These are phyloP conservation scores for Chouioia cunea DNA, from an alignment of 2,888 invertebrate species.

Conservation along the genomic window DNA sequence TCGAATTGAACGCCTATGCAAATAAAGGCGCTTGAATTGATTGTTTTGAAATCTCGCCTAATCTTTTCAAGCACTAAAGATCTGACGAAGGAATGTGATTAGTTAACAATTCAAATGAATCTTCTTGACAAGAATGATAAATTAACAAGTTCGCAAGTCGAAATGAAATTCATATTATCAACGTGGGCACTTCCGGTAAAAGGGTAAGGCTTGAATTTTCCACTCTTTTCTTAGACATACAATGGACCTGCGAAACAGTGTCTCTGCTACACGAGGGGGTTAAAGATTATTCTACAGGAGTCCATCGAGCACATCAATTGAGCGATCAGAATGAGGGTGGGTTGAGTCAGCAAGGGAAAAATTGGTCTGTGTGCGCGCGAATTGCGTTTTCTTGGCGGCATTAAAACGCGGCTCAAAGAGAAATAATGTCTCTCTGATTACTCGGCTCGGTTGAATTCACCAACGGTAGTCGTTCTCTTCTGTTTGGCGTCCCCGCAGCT, in stretches of 20 bases:
- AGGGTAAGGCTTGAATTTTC: slow-evolving; percentile 18
- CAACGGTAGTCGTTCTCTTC: slow-evolving; percentile 33
- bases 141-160: too few species aligned
- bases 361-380: background rate
- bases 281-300: slow-evolving; percentile 41
- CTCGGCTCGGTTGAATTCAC: slow-evolving; percentile 66
- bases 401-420: slow-evolving; percentile 66
- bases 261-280: slow-evolving; percentile 14
- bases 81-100: too few species aligned
- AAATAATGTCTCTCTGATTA: slow-evolving; percentile 69
- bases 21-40: background rate
- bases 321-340: slow-evolving; percentile 49
- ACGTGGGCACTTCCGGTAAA: slow-evolving; percentile 21
- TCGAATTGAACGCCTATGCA: background rate
- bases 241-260: too few species aligned
- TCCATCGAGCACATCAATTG: slow-evolving; percentile 57
- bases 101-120: too few species aligned
- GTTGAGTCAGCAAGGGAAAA: slow-evolving; percentile 44
- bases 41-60: background rate
- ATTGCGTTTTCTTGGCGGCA: slow-evolving; percentile 50
- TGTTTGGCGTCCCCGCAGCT: slow-evolving; percentile 40
- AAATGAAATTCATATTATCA: too few species aligned
- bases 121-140: too few species aligned
- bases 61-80: too few species aligned
- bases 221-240: background rate